Base-by-base conservation (phyloP, 2,888 invertebrate species). In the Drosophila mettleri region DNA sequence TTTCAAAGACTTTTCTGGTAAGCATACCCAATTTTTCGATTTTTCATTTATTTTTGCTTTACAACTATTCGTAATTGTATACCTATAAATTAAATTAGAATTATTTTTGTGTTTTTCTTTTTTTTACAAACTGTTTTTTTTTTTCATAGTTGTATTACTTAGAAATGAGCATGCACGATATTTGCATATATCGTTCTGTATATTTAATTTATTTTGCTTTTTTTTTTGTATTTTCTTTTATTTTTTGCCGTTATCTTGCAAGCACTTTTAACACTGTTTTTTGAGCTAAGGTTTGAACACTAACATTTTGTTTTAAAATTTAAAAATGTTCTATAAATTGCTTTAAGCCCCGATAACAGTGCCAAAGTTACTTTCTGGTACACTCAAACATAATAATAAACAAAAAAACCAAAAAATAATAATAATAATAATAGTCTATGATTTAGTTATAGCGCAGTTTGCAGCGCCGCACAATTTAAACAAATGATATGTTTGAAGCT, bases 211-310 rank as follows among this genome's bases (percentile, higher is more conserved):
- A 20, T n/a, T 20, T 48, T 14, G 14, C 9, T 29, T 63, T 46
- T 18, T 48, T 34, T 52, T 46, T 52, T 57, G 22, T 29, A 29
- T 53, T 46, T 48, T 51, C n/a, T 38, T 45, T 39, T 48, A 1
- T 43, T 67, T 20, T 31, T 9, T 24, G 14, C 24, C 18, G 29
- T 69, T 63, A 49, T 54, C 63, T 45, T 36, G 46, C 51, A 67
- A 75, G 69, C 88, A 78, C 64, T 64, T 64, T 45, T 60, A 83
- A 83, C 88, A 86, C 86, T 86, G 83, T 63, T 82, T 71, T 71
- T 76, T 66, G 83, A 77, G 89, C 89, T 69, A 86, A 77, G 69
- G 58, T 86, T 86, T 84, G 84, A 84, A 86, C 84, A 84, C 89
- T 86, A 84, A 86, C 85, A 88, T 74, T 84, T 86, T 67, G 38